Base-by-base conservation (phyloP, 2,113 vertebrate species). In the Grammomys surdaster region DNA sequence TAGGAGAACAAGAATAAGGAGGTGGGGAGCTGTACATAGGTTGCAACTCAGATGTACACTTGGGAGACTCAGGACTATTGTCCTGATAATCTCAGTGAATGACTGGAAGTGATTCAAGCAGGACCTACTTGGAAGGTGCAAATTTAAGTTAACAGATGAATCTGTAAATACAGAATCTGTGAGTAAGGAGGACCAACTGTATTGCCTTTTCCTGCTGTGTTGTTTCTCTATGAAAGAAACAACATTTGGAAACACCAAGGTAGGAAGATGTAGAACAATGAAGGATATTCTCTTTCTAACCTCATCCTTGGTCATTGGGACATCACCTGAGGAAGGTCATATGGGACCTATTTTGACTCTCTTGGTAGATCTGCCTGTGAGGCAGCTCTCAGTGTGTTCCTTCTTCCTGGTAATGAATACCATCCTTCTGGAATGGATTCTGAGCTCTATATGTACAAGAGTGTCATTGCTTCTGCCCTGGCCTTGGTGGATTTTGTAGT, bases 31-130 rank as follows among this genome's bases (percentile, higher is more conserved):
- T 1, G 20, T 19, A 31, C 14, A 46, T 60, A 2, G 63, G 60
- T 51, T 20, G 12, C 17, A 40, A 31, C 73, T 63, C 12, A 26
- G 17, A 17, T 80, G 51, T 40, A 19, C 22, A 26, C 24, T 67
- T 14, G 2, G 14, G 20, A 56, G 58, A 28, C 12, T 46, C 20
- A 17, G 0, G 0, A 6, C 7, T 65, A 3, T n/a, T 20, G 0
- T n/a, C 1, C 28, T 43, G 19, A 26, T 5, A 8, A 12, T 17
- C 33, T 40, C 73, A 28, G 0, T 4, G 43, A 33, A 17, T 48
- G 73, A 8, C 33, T 43, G 60, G 51, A 31, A 36, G 48, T 85
- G n/a, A 9, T 54, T 26, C 72, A 26, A 56, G 63, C 3, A 63
- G 20, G 40, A 19, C 36, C 24, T 54, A 69, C 80, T 77, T 78